Evolutionary conservation across 2,113 vertebrate species (phyloP).

Genomic region (Plotosus lineatus): DNA sequence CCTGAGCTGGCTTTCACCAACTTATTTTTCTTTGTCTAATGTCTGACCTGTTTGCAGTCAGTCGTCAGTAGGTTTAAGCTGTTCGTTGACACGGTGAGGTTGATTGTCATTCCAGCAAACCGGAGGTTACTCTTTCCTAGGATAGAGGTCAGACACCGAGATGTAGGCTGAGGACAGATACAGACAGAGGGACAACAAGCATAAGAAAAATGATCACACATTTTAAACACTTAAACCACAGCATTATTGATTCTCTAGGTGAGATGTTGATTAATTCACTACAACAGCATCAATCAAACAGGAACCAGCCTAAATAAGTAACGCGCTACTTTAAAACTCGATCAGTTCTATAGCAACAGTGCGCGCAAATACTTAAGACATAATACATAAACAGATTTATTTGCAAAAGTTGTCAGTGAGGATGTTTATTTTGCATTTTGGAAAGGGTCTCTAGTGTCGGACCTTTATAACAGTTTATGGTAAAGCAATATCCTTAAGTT

Average conservation of each 20-base stretch:
- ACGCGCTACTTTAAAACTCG: neutral
- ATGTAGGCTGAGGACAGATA: slow-evolving; percentile 75
- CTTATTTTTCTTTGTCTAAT: slow-evolving; percentile 35
- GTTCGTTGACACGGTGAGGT: slow-evolving; percentile 96
- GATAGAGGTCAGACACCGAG: slow-evolving; percentile 88
- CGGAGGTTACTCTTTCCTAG: slow-evolving; percentile 97
- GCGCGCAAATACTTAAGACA: neutral
- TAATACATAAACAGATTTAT: neutral
- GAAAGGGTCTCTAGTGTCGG: neutral
- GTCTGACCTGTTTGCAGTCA: slow-evolving; percentile 94
- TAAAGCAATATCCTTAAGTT: neutral
- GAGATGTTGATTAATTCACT: neutral
- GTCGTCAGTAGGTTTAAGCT: slow-evolving; percentile 97
- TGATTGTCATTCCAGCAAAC: slow-evolving; percentile 97
- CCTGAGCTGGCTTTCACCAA: neutral
- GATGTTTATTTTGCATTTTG: neutral
- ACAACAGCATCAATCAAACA: neutral
- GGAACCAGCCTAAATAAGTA: neutral
- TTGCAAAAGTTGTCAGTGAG: neutral
- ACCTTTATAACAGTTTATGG: neutral
- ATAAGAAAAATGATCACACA: neutral
- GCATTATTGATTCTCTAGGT: neutral
- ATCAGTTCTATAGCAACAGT: neutral
- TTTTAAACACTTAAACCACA: neutral
- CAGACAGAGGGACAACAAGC: neutral